phyloP scores from a whole-genome alignment of 2,888 invertebrate genomes.

The Spatulosminthurus flaviceps region DNA sequence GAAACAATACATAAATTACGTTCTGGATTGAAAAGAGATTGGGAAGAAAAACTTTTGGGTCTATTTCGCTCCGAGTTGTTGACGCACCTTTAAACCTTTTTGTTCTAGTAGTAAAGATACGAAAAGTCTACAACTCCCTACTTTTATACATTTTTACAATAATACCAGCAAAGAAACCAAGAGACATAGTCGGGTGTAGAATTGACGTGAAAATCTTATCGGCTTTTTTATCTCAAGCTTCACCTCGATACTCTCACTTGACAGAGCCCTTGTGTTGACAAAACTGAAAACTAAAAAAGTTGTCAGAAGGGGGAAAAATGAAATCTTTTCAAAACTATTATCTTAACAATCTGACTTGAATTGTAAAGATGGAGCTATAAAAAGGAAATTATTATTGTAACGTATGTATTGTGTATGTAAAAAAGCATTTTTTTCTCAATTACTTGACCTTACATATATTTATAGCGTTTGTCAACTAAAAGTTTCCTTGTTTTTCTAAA shows the following conservation, averaged over 20 bases:
- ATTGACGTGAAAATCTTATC: slow-evolving; percentile 5
- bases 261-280: too few relatives aligned
- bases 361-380: too few relatives aligned
- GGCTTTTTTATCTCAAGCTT: slow-evolving; percentile 6
- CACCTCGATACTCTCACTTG: not conserved
- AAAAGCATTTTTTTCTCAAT: not conserved
- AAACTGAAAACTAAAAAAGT: too few relatives aligned
- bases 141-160: too few relatives aligned
- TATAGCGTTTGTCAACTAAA: not conserved
- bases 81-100: slow-evolving; percentile 3
- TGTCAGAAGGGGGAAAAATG: too few relatives aligned
- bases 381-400: too few relatives aligned
- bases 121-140: not conserved
- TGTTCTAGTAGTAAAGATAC: not conserved
- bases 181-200: not conserved
- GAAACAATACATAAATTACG: not conserved
- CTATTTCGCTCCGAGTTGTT: slow-evolving; percentile 8
- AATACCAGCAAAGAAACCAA: not conserved
- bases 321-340: too few relatives aligned
- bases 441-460: not conserved
- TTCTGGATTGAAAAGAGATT: not conserved
- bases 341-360: too few relatives aligned
- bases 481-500: not conserved
- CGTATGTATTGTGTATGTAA: too few relatives aligned
- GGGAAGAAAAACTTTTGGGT: slow-evolving; percentile 10